Base-by-base conservation (phyloP, 1,140 invertebrate genomes). In the Leptinotarsa undecemlineata region DNA sequence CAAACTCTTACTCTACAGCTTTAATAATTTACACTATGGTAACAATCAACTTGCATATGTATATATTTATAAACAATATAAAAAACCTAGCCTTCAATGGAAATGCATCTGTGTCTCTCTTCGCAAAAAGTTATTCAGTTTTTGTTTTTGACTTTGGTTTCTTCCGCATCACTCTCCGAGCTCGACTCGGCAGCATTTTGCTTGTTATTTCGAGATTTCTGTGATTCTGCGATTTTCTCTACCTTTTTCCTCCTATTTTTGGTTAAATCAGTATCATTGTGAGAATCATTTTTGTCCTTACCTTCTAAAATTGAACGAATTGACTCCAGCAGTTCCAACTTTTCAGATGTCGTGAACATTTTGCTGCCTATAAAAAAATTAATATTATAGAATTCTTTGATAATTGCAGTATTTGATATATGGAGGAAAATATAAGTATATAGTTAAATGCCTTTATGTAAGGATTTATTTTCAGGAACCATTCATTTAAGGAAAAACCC, bases 301-400 rank as follows among this genome's bases (percentile, higher is more conserved):
- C 88, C 86, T 78, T 85, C 87, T 48, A 91, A 78, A 48, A 88
- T 90, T 82, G 88, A 86, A 78, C 88, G 87, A 74, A 92, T 88
- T n/a, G 88, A 87, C 73, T 91, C 87, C 74, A 91, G 86, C 73
- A 91, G 79, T 21, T 76, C 78, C 69, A 89, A 82, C 8, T 88
- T 85, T 11, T 89, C 88, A 74, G 89, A 89, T 48, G 85, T 83
- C 81, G 88, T 87, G 71, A 88, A 89, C 76, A 88, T 83, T 85
- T 92, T 92, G 66, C 87, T 89, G 83, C 91, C 91, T 92, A 85
- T 78, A 86, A 86, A 77, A 57, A 57, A 57, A 57, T 17, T 0
- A 17, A 19, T n/a, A 74, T 42, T 42, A 42, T 42, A 11, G 0
- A 42, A 42, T 42, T 42, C 8, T 11, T 11, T 11, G 33, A 42